A percentile compares a stretch with the other conserved stretches of the same genome.
These are phyloP conservation scores for Drosophila gunungcola DNA, from an alignment of 1,140 invertebrate species.

Conservation along the genomic window DNA sequence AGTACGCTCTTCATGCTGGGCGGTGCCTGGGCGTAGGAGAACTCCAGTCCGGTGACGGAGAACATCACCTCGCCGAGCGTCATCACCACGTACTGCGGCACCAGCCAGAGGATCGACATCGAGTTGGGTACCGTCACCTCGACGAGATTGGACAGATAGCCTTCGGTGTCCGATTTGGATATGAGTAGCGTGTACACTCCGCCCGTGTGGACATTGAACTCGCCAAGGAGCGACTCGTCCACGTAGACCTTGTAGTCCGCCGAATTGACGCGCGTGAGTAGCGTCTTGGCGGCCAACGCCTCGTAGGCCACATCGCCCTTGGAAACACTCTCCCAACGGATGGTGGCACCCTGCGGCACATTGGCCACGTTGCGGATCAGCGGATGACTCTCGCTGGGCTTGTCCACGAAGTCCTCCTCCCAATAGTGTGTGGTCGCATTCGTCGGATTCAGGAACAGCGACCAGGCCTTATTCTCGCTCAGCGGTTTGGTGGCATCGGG, in stretches of 20 bases:
- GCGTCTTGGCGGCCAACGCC: constrained; percentile 45
- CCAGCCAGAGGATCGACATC: constrained; percentile 92
- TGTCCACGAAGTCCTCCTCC: constrained; percentile 64
- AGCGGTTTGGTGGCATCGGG: background rate
- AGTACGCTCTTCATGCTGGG: constrained; percentile 96
- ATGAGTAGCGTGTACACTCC: constrained; percentile 87
- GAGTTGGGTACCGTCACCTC: constrained; percentile 88
- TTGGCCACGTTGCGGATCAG: constrained; percentile 64
- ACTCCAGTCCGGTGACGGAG: constrained; percentile 95
- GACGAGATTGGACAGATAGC: constrained; percentile 15
- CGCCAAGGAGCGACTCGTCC: constrained; percentile 47
- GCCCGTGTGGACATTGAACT: constrained; percentile 85
- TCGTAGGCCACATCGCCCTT: constrained; percentile 46
- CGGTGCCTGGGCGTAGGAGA: constrained; percentile 96
- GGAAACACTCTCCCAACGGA: constrained; percentile 46
- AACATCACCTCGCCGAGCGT: constrained; percentile 95
- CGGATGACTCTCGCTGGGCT: constrained; percentile 73
- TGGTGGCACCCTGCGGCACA: constrained; percentile 7
- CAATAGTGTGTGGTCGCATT: constrained; percentile 31
- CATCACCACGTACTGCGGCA: constrained; percentile 95
- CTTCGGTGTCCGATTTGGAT: background rate
- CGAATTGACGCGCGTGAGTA: constrained; percentile 70
- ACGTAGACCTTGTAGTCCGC: constrained; percentile 85
- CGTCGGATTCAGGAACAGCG: constrained; percentile 84
- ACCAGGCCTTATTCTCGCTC: constrained; percentile 73